These are phyloP conservation scores for Meteorus sp. DNA, from an alignment of 1,140 invertebrate species.

Conservation along the genomic window DNA sequence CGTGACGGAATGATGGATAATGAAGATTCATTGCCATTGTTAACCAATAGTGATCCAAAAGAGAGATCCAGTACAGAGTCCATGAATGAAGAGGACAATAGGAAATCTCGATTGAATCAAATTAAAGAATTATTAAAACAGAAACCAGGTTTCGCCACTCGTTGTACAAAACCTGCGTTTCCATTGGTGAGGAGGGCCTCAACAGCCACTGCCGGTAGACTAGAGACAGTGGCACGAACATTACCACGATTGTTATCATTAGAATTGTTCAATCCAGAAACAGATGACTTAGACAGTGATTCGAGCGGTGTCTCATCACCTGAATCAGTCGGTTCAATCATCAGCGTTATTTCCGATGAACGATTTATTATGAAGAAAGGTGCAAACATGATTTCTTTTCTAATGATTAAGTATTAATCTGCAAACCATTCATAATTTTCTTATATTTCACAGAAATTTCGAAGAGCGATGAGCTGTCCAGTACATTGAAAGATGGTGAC, in stretches of 20 bases:
- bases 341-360: slow-evolving; percentile 65
- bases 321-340: slow-evolving; percentile 82
- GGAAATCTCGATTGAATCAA: slow-evolving; percentile 65
- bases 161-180: slow-evolving; percentile 53
- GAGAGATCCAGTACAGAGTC: slow-evolving; percentile 20
- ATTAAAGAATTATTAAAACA: slow-evolving; percentile 70
- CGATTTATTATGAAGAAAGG: slow-evolving; percentile 41
- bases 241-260: slow-evolving; percentile 74
- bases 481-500: not conserved
- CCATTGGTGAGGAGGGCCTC: slow-evolving; percentile 66
- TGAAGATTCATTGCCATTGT: slow-evolving; percentile 4
- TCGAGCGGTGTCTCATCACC: slow-evolving; percentile 84
- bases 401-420: too few species aligned
- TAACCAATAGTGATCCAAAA: not conserved
- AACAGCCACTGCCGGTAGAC: slow-evolving; percentile 55
- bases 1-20: not conserved
- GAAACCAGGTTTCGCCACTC: slow-evolving; percentile 60
- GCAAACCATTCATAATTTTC: too few species aligned
- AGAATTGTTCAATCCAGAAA: slow-evolving; percentile 88
- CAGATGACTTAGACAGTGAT: slow-evolving; percentile 87
- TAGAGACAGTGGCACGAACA: slow-evolving; percentile 60
- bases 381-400: not conserved
- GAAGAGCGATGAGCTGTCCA: not conserved
- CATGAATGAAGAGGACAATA: slow-evolving; percentile 43
- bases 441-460: too few species aligned